Conservation (phyloP, 2,113 vertebrate species). For the Ceratotherium simum region DNA sequence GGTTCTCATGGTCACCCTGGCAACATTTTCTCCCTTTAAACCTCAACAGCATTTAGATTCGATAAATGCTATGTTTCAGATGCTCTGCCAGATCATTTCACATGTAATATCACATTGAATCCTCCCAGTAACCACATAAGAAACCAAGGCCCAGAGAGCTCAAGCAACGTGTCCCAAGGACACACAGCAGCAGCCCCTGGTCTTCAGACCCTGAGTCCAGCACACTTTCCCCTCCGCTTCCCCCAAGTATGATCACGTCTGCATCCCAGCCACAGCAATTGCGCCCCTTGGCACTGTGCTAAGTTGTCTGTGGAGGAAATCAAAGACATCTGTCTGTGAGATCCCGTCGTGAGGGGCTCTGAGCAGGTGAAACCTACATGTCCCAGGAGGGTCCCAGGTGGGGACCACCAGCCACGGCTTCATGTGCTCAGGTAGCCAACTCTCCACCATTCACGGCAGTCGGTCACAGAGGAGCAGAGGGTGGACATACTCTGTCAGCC, state of each 20-base stretch:
- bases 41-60: neutral
- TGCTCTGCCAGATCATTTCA: neutral
- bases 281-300: neutral
- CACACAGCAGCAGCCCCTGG: too few species aligned
- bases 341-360: neutral
- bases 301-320: neutral
- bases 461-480: neutral
- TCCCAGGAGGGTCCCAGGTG: neutral
- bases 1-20: neutral
- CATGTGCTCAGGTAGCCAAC: rapidly evolving
- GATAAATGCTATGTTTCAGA: neutral
- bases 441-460: neutral
- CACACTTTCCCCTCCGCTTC: neutral
- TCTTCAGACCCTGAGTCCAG: neutral
- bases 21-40: neutral
- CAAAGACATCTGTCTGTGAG: neutral
- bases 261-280: neutral
- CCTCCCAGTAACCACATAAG: neutral
- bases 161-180: neutral
- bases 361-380: neutral
- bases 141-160: neutral
- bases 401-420: neutral
- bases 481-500: rapidly evolving
- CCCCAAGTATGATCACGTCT: rapidly evolving
- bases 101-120: neutral